Evolutionary conservation across 2,797 vertebrate species (phyloP).

Genomic region (Pteropus rufus): DNA sequence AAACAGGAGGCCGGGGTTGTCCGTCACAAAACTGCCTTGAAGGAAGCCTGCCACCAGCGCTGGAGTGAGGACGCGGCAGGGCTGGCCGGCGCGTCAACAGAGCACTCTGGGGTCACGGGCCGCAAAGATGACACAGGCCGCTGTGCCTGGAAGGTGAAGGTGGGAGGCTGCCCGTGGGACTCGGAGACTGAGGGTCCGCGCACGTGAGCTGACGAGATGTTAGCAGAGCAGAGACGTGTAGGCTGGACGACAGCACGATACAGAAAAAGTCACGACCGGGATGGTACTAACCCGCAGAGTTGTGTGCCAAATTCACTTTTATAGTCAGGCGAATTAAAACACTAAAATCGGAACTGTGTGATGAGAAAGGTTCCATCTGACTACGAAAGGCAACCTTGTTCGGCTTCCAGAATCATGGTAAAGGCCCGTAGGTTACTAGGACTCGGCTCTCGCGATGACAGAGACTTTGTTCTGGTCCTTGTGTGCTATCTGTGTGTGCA

Average conservation of each 20-base stretch:
- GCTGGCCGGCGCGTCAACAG: not conserved
- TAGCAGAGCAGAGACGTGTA: rapidly evolving
- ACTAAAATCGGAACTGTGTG: rapidly evolving
- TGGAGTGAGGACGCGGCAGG: rapidly evolving
- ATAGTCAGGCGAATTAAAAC: not conserved
- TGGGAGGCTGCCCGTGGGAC: too few species aligned
- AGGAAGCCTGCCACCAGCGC: constrained; percentile 46
- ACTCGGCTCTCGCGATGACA: rapidly evolving
- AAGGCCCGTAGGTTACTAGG: rapidly evolving
- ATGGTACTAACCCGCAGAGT: rapidly evolving
- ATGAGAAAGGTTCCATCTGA: not conserved
- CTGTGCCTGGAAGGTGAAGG: not conserved
- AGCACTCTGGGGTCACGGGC: not conserved
- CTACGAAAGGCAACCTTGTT: not conserved
- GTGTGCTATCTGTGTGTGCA: too few species aligned
- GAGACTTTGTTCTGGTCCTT: not conserved
- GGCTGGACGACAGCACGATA: not conserved
- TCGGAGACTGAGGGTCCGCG: rapidly evolving
- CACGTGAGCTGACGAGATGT: not conserved
- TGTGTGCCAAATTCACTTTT: not conserved
- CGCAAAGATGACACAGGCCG: not conserved
- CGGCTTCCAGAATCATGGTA: rapidly evolving
- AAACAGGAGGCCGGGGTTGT: constrained; percentile 79
- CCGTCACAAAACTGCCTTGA: constrained; percentile 77
- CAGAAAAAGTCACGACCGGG: rapidly evolving